Conservation (phyloP, 2,888 invertebrate species). For the Pachliopta kotzebuea region DNA sequence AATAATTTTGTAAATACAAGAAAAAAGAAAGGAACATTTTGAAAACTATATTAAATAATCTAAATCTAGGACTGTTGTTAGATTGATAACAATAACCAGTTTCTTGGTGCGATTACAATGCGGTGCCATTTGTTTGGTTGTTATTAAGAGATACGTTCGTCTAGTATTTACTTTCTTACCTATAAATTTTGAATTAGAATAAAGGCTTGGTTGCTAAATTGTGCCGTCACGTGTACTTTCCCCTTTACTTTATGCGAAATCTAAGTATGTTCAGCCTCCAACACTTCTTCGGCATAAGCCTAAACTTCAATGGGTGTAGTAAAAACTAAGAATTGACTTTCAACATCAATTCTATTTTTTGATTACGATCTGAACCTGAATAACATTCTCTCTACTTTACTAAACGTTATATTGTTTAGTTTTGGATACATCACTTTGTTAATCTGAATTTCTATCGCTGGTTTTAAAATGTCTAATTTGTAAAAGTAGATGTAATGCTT, state of each 20-base stretch:
- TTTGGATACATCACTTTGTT: conserved; percentile 33
- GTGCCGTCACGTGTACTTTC: conserved; percentile 29
- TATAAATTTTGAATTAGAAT: conserved; percentile 42
- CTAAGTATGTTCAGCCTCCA: conserved; percentile 34
- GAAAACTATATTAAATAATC: conserved; percentile 30
- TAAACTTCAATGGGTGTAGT: conserved; percentile 28
- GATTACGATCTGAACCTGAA: conserved; percentile 37
- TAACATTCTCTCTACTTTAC: conserved; percentile 41
- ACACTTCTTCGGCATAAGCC: conserved; percentile 33
- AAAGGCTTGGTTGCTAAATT: conserved; percentile 40
- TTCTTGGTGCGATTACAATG: conserved; percentile 59
- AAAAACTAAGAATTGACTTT: conserved; percentile 31
- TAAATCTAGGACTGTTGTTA: conserved; percentile 22
- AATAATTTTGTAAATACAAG: conserved; percentile 33
- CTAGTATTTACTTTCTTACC: conserved; percentile 62
- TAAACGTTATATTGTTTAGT: conserved; percentile 22
- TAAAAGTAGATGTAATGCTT: conserved; percentile 70
- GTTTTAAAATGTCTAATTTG: conserved; percentile 57
- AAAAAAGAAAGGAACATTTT: conserved; percentile 26
- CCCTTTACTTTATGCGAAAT: conserved; percentile 14
- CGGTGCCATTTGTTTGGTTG: conserved; percentile 77
- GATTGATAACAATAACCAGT: conserved; percentile 23
- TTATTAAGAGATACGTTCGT: conserved; percentile 64
- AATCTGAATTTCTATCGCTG: conserved; percentile 56
- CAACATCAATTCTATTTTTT: no score